These are phyloP conservation scores for Gambusia yucatana DNA, from an alignment of 2,797 vertebrate genomes.

Conservation along the genomic window DNA sequence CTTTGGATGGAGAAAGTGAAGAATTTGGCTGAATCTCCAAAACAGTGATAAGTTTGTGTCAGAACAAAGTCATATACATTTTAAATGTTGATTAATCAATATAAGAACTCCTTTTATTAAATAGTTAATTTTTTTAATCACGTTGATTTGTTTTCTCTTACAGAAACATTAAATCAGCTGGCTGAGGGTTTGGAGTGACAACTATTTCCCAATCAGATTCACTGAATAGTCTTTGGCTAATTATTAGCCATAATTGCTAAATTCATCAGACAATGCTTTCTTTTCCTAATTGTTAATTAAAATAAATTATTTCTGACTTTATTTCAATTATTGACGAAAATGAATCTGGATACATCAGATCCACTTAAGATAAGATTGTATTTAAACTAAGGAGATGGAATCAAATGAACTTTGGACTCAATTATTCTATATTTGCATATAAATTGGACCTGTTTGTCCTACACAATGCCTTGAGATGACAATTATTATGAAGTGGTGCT, in stretches of 20 bases:
- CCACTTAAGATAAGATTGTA: background rate
- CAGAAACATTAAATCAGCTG: background rate
- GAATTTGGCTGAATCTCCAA: background rate
- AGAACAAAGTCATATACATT: background rate
- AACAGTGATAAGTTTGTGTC: background rate
- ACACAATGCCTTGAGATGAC: background rate
- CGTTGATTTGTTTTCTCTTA: background rate
- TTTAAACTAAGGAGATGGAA: background rate
- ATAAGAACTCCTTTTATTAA: background rate
- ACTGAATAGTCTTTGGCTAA: background rate
- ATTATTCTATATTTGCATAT: background rate
- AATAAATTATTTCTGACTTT: background rate
- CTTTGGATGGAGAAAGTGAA: background rate
- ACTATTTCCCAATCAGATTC: background rate
- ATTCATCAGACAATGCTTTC: background rate
- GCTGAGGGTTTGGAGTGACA: background rate
- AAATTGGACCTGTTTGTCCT: background rate
- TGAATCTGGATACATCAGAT: background rate
- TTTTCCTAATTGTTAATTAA: background rate
- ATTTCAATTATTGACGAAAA: background rate
- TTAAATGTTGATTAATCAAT: background rate
- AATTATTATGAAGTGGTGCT: background rate
- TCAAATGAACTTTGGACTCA: background rate
- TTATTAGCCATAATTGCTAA: background rate
- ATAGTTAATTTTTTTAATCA: background rate